A percentile compares a stretch with the other conserved stretches of the same genome.
These are phyloP conservation scores for Pseudolaguvia tuberculata DNA, from an alignment of 2,113 vertebrate genomes.

Conservation along the genomic window DNA sequence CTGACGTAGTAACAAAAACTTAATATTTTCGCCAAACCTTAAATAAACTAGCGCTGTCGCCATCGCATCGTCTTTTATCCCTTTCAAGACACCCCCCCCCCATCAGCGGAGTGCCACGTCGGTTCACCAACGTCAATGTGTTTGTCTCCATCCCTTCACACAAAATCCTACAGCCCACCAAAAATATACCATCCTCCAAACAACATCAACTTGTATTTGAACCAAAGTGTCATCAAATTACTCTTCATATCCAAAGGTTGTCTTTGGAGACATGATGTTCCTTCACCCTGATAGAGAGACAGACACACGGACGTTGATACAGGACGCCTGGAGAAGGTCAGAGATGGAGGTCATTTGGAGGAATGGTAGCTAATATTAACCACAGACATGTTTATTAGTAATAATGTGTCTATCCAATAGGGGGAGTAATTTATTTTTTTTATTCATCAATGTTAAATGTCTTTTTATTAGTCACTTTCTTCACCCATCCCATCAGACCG, in stretches of 20 bases:
- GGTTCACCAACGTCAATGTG: constrained; percentile 60
- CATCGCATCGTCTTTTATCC: no score
- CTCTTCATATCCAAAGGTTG: constrained; percentile 1
- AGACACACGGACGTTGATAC: constrained; percentile 54
- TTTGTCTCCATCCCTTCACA: constrained; percentile 48
- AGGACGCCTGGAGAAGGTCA: constrained; percentile 45
- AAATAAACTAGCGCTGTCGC: no score
- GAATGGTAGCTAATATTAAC: neutral
- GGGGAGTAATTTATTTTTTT: no score
- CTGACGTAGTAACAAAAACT: no score
- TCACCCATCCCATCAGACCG: no score
- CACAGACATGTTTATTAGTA: neutral
- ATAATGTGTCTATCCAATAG: neutral
- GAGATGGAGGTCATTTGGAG: constrained; percentile 52
- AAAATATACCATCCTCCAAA: constrained; percentile 40
- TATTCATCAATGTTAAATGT: no score
- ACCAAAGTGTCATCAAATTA: constrained; percentile 39
- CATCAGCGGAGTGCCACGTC: constrained; percentile 51
- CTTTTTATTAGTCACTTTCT: no score
- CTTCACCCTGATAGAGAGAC: constrained; percentile 47
- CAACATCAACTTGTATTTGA: constrained; percentile 37
- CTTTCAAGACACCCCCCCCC: no score
- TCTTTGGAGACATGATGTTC: neutral
- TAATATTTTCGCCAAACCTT: no score
- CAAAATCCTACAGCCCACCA: neutral